Conservation (phyloP, 2,113 vertebrate species). For the Ammospiza nelsoni region DNA sequence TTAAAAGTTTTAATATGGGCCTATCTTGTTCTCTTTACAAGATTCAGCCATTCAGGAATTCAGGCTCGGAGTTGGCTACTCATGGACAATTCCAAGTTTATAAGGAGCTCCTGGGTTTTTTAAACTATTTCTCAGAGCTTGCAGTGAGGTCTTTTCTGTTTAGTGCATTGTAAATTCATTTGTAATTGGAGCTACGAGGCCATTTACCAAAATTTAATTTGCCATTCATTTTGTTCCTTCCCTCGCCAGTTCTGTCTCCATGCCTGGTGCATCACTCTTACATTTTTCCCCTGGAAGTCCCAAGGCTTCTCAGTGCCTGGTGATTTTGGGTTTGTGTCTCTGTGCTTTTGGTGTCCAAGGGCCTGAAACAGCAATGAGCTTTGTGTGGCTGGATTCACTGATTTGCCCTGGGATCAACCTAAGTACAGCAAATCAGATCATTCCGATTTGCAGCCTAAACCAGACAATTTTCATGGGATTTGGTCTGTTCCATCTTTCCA, state of each 20-base stretch:
- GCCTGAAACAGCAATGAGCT: conserved; percentile 28
- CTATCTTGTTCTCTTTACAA: conserved; percentile 79
- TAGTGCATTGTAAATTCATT: conserved; percentile 33
- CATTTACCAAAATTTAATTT: background rate
- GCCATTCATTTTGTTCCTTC: background rate
- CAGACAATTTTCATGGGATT: conserved; percentile 42
- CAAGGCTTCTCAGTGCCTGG: background rate
- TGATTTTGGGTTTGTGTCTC: conserved; percentile 3
- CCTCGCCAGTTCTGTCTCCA: background rate
- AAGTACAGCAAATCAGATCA: conserved; percentile 45
- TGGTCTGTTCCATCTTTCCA: conserved; percentile 29
- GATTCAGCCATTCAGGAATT: conserved; percentile 74
- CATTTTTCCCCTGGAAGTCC: background rate
- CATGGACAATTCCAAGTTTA: conserved; percentile 59
- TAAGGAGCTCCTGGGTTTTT: conserved; percentile 55
- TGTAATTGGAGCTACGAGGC: background rate
- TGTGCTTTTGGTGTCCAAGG: background rate
- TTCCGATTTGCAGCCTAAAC: conserved; percentile 47
- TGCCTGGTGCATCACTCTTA: background rate
- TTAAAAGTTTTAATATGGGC: conserved; percentile 85
- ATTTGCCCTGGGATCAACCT: conserved; percentile 10
- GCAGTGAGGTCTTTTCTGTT: background rate
- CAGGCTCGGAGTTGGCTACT: conserved; percentile 54
- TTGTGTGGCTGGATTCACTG: conserved; percentile 48
- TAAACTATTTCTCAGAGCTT: conserved; percentile 23